Evolutionary conservation across 2,888 invertebrate species (phyloP), one percentile per base, ranked within the genome.

Genomic region (Noctua janthina): DNA sequence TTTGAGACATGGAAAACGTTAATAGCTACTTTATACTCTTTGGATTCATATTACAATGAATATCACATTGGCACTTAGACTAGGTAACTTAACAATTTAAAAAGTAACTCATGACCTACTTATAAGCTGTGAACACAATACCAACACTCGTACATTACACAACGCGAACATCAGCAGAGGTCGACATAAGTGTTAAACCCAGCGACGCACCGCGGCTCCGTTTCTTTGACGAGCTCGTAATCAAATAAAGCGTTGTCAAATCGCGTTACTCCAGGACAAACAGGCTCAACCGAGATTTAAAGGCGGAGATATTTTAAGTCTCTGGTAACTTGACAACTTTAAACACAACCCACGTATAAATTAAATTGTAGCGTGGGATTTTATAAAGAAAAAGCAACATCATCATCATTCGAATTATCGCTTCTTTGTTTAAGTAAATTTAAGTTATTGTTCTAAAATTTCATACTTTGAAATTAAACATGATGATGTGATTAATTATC

Each of bases 171-270:
- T 70, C 56, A 75, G 70, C 68, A 70, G 17, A 74, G 76, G 49
- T 67, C 71, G 17, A 49, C 68, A 74, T 80, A 68, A 82, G 72
- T 76, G 73, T 78, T 64, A 35, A 67, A n/a, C 75, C 76, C 43
- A 66, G 70, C 67, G 80, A 67, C 66, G 62, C 66, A 56, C 43
- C 69, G 35, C 78, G 68, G 71, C 79, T 84, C 46, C 78, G 35
- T 77, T 86, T 74, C 87, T 89, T 86, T 88, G 87, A 83, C 79
- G 76, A 75, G 74, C 51, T 79, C 75, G 76, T 84, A 89, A 89
- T 89, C 76, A 88, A 86, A 83, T 83, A 79, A 83, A 87, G 75
- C 83, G 81, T 76, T 73, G 68, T 81, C 74, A 70, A 76, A 82
- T 81, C 71, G 67, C 69, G 74, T 82, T 78, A 80, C 64, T 79